phyloP scores from a whole-genome alignment of 1,140 invertebrate genomes.

The Drosophila gunungcola region DNA sequence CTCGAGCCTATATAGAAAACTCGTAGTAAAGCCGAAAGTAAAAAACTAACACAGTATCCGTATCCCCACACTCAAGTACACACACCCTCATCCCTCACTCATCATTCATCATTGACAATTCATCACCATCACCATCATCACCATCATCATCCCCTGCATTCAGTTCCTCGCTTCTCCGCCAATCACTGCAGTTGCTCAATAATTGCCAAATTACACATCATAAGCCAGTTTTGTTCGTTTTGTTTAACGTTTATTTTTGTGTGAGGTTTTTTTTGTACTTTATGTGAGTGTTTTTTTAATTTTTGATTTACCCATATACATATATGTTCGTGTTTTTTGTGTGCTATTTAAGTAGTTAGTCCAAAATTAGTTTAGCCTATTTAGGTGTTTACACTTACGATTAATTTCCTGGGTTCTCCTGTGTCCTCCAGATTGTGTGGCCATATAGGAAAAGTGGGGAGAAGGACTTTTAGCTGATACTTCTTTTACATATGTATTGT shows the following conservation, averaged over 20 bases:
- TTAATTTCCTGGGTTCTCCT: conserved; percentile 16
- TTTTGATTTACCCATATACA: conserved; percentile 17
- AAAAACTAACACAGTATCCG: conserved; percentile 19
- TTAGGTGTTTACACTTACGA: conserved; percentile 39
- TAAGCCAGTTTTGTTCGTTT: conserved; percentile 59
- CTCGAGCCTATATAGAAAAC: conserved; percentile 41
- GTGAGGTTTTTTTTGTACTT: not conserved
- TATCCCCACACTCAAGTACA: conserved; percentile 11
- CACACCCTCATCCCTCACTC: not conserved
- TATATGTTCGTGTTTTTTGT: conserved; percentile 26
- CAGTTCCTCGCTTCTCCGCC: conserved; percentile 14
- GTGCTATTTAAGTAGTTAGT: conserved; percentile 75
- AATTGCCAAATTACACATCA: conserved; percentile 72
- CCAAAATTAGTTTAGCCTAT: conserved; percentile 71
- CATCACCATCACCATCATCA: not conserved
- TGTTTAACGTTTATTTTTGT: conserved; percentile 26
- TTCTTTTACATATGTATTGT: conserved; percentile 14
- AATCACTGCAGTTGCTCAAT: conserved; percentile 63
- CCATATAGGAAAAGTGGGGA: conserved; percentile 47
- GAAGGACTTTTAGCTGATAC: conserved; percentile 12
- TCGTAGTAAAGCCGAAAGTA: conserved; percentile 45
- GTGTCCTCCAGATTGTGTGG: conserved; percentile 47
- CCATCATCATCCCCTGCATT: not conserved
- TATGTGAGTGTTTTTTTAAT: conserved; percentile 5
- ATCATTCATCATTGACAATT: too few species aligned